Evolutionary conservation across 2,888 invertebrate genomes (phyloP).

Genomic region (Rosalia funebris): DNA sequence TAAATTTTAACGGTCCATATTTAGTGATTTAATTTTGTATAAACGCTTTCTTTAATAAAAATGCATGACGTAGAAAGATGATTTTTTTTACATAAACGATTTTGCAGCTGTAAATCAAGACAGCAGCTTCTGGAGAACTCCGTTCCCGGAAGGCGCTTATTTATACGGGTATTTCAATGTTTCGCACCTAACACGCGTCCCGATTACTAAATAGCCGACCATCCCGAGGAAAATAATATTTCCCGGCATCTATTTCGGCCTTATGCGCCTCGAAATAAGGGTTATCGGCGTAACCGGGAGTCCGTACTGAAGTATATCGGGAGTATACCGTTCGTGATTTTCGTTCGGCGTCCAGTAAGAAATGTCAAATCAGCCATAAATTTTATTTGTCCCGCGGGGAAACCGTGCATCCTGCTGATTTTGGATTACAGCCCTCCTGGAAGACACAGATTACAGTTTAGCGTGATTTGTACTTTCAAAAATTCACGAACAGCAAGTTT

Average conservation of each 20-base stretch:
- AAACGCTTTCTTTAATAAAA: too few species aligned
- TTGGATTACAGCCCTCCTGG: conserved; percentile 22
- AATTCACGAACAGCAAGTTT: background rate
- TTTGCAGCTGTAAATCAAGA: conserved; percentile 39
- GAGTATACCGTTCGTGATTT: conserved; percentile 34
- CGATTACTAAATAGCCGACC: conserved; percentile 45
- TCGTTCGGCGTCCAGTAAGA: conserved; percentile 55
- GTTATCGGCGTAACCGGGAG: background rate
- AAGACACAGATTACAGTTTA: conserved; percentile 26
- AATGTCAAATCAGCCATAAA: conserved; percentile 69
- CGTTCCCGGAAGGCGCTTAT: conserved; percentile 47
- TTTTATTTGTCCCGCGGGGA: conserved; percentile 67
- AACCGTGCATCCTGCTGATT: conserved; percentile 28
- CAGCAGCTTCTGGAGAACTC: conserved; percentile 23
- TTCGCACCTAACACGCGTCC: conserved; percentile 29
- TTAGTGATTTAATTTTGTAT: too few species aligned
- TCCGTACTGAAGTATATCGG: conserved; percentile 25
- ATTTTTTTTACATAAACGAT: too few species aligned
- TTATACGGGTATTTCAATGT: conserved; percentile 51
- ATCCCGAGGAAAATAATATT: conserved; percentile 43
- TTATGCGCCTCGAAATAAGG: background rate
- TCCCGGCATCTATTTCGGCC: conserved; percentile 23
- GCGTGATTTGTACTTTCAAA: conserved; percentile 25
- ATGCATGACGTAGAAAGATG: too few species aligned
- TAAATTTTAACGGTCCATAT: too few species aligned